A percentile compares a stretch with the other conserved stretches of the same genome.
Conservation (phyloP, 2,888 invertebrate species). For the Polydrusus pterygomalis region DNA sequence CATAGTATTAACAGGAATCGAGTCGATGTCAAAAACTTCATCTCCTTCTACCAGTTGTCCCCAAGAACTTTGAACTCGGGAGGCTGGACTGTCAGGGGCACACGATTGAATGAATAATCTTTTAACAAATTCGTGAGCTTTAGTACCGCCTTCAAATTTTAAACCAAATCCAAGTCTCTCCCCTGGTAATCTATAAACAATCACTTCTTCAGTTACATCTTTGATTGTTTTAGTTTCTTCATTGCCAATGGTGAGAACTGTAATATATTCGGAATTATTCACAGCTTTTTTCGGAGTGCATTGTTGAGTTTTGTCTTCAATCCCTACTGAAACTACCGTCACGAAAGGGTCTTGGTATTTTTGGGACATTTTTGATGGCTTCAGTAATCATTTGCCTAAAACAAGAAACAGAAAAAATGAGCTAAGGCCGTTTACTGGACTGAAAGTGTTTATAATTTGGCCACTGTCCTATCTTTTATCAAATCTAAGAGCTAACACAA, state of each 20-base stretch:
- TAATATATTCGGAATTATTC: conserved; percentile 69
- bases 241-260: conserved; percentile 77
- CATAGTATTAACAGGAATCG: conserved; percentile 84
- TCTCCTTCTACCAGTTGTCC: conserved; percentile 90
- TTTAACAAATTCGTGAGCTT: conserved; percentile 86
- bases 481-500: too few relatives aligned
- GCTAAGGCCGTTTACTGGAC: too few relatives aligned
- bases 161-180: conserved; percentile 93
- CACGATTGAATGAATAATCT: conserved; percentile 88
- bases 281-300: conserved; percentile 59
- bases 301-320: conserved; percentile 65
- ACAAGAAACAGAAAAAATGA: conserved; percentile 20
- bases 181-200: conserved; percentile 89
- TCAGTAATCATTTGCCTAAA: conserved; percentile 43
- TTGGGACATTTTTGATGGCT: conserved; percentile 54
- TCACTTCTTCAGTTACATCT: conserved; percentile 81
- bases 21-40: conserved; percentile 91
- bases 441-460: too few relatives aligned
- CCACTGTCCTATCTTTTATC: too few relatives aligned
- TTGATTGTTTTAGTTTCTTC: conserved; percentile 64
- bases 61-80: conserved; percentile 88
- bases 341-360: conserved; percentile 71
- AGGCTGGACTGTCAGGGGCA: conserved; percentile 90
- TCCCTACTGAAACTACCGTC: conserved; percentile 78
- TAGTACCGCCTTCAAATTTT: conserved; percentile 93